phyloP scores from a whole-genome alignment of 2,113 vertebrate species.

The Nerophis lumbriciformis region DNA sequence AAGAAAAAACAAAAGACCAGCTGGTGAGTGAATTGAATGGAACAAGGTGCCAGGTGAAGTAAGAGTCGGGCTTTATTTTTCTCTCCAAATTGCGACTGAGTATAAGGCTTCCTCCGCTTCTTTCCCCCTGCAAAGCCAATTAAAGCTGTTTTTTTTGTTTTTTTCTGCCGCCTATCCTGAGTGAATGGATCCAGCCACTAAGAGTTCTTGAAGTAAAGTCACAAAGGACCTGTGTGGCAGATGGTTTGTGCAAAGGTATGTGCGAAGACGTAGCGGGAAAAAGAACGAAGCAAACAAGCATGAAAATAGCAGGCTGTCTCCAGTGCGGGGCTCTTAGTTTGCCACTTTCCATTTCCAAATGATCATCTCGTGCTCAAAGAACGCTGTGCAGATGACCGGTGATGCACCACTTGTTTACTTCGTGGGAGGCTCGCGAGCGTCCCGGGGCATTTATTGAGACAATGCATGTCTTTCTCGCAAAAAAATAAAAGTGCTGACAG shows the following conservation, averaged over 20 bases:
- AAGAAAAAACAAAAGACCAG: not conserved
- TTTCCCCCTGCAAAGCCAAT: slow-evolving; percentile 56
- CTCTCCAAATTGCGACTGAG: slow-evolving; percentile 31
- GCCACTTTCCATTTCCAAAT: slow-evolving; percentile 38
- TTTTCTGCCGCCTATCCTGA: slow-evolving; percentile 50
- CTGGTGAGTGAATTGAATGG: slow-evolving; percentile 7
- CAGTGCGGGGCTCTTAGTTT: slow-evolving; percentile 48
- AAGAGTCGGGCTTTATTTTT: slow-evolving; percentile 36
- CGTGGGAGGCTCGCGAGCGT: slow-evolving; percentile 17
- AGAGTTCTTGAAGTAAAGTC: slow-evolving; percentile 66
- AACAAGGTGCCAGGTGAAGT: slow-evolving; percentile 4
- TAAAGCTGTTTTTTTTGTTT: slow-evolving; percentile 56
- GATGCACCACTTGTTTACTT: slow-evolving; percentile 28
- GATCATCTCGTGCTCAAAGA: slow-evolving; percentile 42
- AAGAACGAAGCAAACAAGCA: slow-evolving; percentile 55
- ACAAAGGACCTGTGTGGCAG: slow-evolving; percentile 62
- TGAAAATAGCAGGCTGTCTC: slow-evolving; percentile 55
- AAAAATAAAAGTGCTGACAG: slow-evolving; percentile 30
- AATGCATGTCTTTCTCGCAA: slow-evolving; percentile 30
- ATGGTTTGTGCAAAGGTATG: slow-evolving; percentile 59
- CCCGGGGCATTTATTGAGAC: slow-evolving; percentile 32
- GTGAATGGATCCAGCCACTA: slow-evolving; percentile 62
- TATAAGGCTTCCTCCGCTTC: slow-evolving; percentile 35
- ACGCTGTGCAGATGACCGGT: slow-evolving; percentile 31
- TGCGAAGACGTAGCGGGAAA: slow-evolving; percentile 38